These are phyloP conservation scores for Amblyjoppa fuscipennis DNA, from an alignment of 2,888 invertebrate genomes.

Conservation along the genomic window DNA sequence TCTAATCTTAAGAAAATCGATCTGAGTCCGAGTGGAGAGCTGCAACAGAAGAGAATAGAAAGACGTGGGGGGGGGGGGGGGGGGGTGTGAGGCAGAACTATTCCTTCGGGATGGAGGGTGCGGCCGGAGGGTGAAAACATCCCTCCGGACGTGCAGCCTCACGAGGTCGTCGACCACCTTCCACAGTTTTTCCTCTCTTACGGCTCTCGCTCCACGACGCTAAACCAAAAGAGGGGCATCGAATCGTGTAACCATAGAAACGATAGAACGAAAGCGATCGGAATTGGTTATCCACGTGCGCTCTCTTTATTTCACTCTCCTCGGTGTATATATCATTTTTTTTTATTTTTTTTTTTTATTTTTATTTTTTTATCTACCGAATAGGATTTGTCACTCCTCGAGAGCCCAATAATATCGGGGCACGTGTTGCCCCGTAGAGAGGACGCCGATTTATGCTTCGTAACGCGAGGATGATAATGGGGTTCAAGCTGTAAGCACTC, in stretches of 20 bases:
- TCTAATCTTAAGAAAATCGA: constrained; percentile 60
- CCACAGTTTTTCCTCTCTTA: constrained; percentile 44
- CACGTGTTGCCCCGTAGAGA: constrained; percentile 20
- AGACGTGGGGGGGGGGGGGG: neutral
- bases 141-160: constrained; percentile 51
- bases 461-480: neutral
- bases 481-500: too few relatives aligned
- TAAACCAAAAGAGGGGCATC: constrained; percentile 45
- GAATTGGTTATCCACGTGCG: neutral
- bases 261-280: constrained; percentile 47
- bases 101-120: constrained; percentile 51
- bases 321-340: constrained; percentile 1
- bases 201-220: constrained; percentile 8
- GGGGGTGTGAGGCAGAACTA: constrained; percentile 14
- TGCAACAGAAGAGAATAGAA: constrained; percentile 20
- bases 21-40: neutral
- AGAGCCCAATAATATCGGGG: constrained; percentile 44
- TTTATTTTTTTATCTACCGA: neutral
- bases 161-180: constrained; percentile 59
- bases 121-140: constrained; percentile 44
- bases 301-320: constrained; percentile 16
- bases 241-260: constrained; percentile 66
- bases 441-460: constrained; percentile 25
- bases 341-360: too few relatives aligned
- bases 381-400: constrained; percentile 37